phyloP scores from a whole-genome alignment of 2,797 vertebrate species.

The Lagocephalus sceleratus region DNA sequence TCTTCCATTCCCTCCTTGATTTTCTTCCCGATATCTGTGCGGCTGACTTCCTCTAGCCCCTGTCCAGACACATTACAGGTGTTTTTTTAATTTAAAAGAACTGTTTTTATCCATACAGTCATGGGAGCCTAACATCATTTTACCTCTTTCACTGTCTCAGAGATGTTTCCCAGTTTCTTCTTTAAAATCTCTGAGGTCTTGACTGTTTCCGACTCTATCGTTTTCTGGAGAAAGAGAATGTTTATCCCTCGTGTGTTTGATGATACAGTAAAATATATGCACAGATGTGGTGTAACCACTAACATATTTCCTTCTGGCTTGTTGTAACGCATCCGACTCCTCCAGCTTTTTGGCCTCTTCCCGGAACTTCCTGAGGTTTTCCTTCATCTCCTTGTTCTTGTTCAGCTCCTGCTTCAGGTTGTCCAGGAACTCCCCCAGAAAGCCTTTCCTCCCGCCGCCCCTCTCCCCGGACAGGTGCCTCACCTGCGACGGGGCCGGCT shows the following conservation, averaged over 20 bases:
- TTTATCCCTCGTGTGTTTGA: background rate
- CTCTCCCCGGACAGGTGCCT: slow-evolving; percentile 65
- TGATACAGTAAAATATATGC: background rate
- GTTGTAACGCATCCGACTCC: slow-evolving; percentile 89
- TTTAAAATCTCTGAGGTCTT: slow-evolving; percentile 90
- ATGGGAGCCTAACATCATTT: background rate
- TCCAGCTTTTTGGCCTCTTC: slow-evolving; percentile 93
- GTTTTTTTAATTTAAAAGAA: background rate
- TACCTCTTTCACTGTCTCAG: slow-evolving; percentile 91
- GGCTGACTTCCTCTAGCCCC: slow-evolving; percentile 91
- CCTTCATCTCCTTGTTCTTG: slow-evolving; percentile 97
- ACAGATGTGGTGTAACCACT: slow-evolving; percentile 46
- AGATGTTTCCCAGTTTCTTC: slow-evolving; percentile 86
- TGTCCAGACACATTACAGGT: slow-evolving; percentile 45
- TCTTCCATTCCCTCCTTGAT: slow-evolving; percentile 93
- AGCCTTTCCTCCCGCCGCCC: slow-evolving; percentile 85
- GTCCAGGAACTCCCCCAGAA: slow-evolving; percentile 89
- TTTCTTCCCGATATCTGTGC: slow-evolving; percentile 89
- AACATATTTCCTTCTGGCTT: slow-evolving; percentile 94
- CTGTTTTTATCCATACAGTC: background rate
- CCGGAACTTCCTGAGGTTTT: slow-evolving; percentile 92
- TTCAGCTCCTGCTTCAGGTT: slow-evolving; percentile 90
- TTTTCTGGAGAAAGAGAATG: slow-evolving; percentile 79
- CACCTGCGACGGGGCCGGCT: slow-evolving; percentile 40
- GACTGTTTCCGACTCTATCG: slow-evolving; percentile 92